Evolutionary conservation across 2,888 invertebrate genomes (phyloP), one percentile per base, ranked within the genome.

Genomic region (Melitaea athalia): DNA sequence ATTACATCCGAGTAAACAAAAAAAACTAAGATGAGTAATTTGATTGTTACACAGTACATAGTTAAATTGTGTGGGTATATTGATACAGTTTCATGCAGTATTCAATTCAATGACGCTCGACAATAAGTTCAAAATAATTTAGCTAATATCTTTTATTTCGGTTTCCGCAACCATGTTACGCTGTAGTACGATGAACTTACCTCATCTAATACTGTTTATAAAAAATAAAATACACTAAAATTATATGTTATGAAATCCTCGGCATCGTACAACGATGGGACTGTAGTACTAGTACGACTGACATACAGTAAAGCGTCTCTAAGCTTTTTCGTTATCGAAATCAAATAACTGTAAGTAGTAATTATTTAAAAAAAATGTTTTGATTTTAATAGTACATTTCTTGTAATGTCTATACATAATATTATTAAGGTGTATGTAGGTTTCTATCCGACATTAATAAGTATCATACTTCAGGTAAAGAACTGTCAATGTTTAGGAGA

Each of bases 21-120:
- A 70, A 63, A 55, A 55, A 55, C 55, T 55, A 55, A 59, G 62
- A 75, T 77, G 78, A 78, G 75, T 78, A 79, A 79, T 77, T 74
- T 74, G 63, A 74, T 68, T 72, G 65, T 70, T 64, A 63, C 68
- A 65, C 63, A 70, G 64, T 67, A 42, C 42, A 62, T 42, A 75
- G 68, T 68, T 52, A 64, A n/a, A 17, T 67, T 49, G 24, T 42
- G 65, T 52, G n/a, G 42, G 33, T n/a, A 55, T 7, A 33, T 33
- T 31, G 33, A 17, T 24, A 64, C 17, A 3, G 17, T 8, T 15
- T 5, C 31, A n/a, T 24, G 38, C 47, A 31, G 31, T 64, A 42
- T 10, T 15, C 38, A 49, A 14, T 38, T 57, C 57, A 57, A 64
- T 49, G 1, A 11, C 17, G 10, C n/a, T 24, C 7, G 24, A 17